These are phyloP conservation scores for Brienomyrus brachyistius DNA, from an alignment of 2,113 vertebrate species.

Conservation along the genomic window DNA sequence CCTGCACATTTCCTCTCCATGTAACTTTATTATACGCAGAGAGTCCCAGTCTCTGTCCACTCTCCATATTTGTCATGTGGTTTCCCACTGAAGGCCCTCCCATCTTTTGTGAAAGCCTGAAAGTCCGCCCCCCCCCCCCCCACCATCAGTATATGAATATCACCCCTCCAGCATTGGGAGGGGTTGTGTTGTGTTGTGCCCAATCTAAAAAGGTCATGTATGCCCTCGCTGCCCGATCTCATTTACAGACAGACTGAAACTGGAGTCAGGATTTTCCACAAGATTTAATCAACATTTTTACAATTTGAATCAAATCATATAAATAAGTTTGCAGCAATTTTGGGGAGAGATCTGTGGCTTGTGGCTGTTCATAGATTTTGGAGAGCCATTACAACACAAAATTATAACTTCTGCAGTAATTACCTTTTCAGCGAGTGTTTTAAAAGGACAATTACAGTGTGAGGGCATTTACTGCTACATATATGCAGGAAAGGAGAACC, in stretches of 20 bases:
- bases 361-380: background rate
- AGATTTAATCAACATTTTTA: background rate
- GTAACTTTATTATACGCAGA: conserved; percentile 40
- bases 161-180: background rate
- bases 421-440: conserved; percentile 2
- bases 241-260: background rate
- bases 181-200: no score
- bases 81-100: background rate
- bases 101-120: background rate
- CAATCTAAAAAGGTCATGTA: background rate
- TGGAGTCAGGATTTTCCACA: background rate
- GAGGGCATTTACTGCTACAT: background rate
- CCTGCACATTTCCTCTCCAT: conserved; percentile 44
- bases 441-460: background rate
- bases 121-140: background rate
- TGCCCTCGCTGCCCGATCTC: background rate
- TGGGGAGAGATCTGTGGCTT: background rate
- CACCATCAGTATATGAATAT: background rate
- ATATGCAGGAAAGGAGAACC: background rate
- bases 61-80: background rate
- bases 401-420: background rate
- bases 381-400: background rate
- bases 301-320: background rate
- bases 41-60: conserved; percentile 23
- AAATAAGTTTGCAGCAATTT: background rate